Evolutionary conservation across 2,888 invertebrate genomes (phyloP).

Genomic region (Pediacus dermestoides): DNA sequence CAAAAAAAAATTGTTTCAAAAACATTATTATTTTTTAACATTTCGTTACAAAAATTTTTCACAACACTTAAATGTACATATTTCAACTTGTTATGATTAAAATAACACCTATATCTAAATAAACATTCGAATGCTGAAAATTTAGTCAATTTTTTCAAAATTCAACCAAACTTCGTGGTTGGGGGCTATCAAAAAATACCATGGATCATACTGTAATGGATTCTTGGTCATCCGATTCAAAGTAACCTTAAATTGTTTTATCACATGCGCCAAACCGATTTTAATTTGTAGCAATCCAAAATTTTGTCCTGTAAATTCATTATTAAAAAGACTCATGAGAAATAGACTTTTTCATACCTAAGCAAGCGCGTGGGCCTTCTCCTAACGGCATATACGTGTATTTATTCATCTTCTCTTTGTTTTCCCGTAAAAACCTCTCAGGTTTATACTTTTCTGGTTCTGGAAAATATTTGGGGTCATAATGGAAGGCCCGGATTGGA

Average conservation of each 20-base stretch:
- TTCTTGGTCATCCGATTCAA: slow-evolving; percentile 32
- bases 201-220: slow-evolving; percentile 32
- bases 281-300: slow-evolving; percentile 42
- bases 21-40: too few relatives aligned
- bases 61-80: too few relatives aligned
- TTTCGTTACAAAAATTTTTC: too few relatives aligned
- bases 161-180: slow-evolving; percentile 34
- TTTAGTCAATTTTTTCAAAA: slow-evolving; percentile 25
- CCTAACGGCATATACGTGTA: slow-evolving; percentile 38
- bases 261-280: slow-evolving; percentile 40
- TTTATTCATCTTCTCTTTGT: slow-evolving; percentile 31
- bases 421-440: slow-evolving; percentile 43
- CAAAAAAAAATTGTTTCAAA: too few relatives aligned
- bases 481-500: slow-evolving; percentile 41
- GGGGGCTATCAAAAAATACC: slow-evolving; percentile 25
- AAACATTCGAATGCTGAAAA: too few relatives aligned
- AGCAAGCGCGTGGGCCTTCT: slow-evolving; percentile 38
- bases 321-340: too few relatives aligned
- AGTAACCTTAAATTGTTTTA: slow-evolving; percentile 40
- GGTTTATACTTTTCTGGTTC: slow-evolving; percentile 47
- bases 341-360: too few relatives aligned
- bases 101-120: too few relatives aligned
- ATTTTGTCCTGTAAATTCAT: slow-evolving; percentile 30
- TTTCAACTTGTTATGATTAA: too few relatives aligned
- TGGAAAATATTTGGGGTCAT: slow-evolving; percentile 43